These are phyloP conservation scores for Aplochiton taeniatus DNA, from an alignment of 2,797 vertebrate species.

Conservation along the genomic window DNA sequence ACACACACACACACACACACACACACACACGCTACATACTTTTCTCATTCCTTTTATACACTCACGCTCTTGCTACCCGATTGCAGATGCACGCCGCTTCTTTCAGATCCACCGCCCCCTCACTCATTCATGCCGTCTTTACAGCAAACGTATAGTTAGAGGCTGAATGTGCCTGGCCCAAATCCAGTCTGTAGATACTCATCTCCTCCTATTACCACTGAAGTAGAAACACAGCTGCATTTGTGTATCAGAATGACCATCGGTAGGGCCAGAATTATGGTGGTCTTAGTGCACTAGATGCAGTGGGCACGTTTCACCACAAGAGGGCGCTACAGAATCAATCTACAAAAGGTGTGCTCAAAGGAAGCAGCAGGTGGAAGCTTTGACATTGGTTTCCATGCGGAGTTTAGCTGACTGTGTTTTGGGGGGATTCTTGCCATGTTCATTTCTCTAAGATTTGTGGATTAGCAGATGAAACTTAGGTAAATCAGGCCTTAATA, in stretches of 20 bases:
- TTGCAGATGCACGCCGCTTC: neutral
- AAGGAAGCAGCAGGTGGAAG: neutral
- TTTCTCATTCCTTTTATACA: neutral
- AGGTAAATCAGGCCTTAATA: too few species aligned
- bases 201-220: neutral
- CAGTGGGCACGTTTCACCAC: conserved; percentile 66
- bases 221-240: neutral
- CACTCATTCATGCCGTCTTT: neutral
- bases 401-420: neutral
- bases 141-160: neutral
- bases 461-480: too few species aligned
- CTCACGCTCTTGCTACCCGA: neutral
- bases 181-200: neutral
- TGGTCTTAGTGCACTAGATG: conserved; percentile 34
- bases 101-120: neutral
- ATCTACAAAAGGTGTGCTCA: conserved; percentile 49
- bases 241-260: conserved; percentile 5
- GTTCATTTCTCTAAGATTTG: too few species aligned
- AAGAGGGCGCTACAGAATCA: conserved; percentile 73
- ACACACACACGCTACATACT: too few species aligned
- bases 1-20: neutral
- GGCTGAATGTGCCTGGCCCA: neutral
- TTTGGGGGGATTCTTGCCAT: too few species aligned
- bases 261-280: neutral
- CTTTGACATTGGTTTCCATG: neutral